Evolutionary conservation across 2,797 vertebrate species (phyloP), one percentile per base, ranked within the genome.

Genomic region (Parauchenoglanis punctatus): DNA sequence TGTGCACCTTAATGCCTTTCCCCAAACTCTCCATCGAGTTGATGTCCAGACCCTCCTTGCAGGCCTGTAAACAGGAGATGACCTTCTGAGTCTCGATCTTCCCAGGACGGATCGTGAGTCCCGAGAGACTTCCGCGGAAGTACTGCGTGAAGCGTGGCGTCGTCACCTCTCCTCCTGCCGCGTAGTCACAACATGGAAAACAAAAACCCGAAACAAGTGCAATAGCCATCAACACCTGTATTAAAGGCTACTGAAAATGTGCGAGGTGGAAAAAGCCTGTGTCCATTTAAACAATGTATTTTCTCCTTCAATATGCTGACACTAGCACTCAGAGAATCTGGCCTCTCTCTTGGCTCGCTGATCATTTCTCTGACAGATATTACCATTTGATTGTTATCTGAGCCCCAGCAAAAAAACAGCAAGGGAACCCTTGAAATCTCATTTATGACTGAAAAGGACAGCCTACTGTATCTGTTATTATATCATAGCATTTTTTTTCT

Each of bases 31-130:
- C 97, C n/a, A 99, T 94, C 52, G 98, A 99, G 92, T 98, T 98
- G 93, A 99, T 98, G 94, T 99, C 98, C 86, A 99, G 96, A 5
- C 98, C 98, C 91, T 99, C 99, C 91, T 99, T 99, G 95, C 99
- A 99, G 91, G 98, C 97, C 91, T 99, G 99, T 93, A 99, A 95
- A 93, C 99, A 99, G 93, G 98, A 98, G 93, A 99, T 99, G 88
- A 99, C 97, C 93, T 99, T 99, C 93, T 98, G 98, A 88, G 97
- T 99, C 93, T 99, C 98, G 77, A 99, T 98, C 95, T 97, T 99
- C 44, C 98, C 99, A 0, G 98, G 98, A 49, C 97, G 95, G 77
- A 99, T 97, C 35, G 97, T 99, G 82, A 99, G 96, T 59, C 98
- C 97, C 7, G 99, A 98, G 86, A 99, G 95, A 91, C 97, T 99